phyloP scores from a whole-genome alignment of 2,888 invertebrate species.

The Alloscopus bannaensis region DNA sequence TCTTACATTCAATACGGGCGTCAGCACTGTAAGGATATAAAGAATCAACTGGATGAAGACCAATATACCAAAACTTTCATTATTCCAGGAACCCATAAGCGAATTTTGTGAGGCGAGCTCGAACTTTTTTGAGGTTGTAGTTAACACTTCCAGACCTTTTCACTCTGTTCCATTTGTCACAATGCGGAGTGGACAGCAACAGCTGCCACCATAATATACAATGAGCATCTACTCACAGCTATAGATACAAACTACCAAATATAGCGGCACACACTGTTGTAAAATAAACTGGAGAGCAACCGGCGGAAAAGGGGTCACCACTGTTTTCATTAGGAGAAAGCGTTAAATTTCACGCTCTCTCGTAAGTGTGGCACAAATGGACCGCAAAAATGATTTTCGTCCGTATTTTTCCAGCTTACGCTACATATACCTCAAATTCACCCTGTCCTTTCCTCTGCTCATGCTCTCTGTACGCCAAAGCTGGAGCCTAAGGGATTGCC shows the following conservation, averaged over 20 bases:
- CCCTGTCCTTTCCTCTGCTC: not conserved
- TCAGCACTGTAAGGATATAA: too few species aligned
- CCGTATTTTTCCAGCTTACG: slow-evolving; percentile 7
- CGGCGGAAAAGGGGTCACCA: not conserved
- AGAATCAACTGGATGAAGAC: too few species aligned
- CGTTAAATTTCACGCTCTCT: not conserved
- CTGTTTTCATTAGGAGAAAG: not conserved
- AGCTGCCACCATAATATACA: not conserved
- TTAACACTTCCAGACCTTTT: too few species aligned
- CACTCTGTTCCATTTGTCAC: too few species aligned
- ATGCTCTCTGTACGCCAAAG: too few species aligned
- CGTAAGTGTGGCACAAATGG: slow-evolving; percentile 26
- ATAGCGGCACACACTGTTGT: not conserved
- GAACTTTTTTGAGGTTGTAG: too few species aligned
- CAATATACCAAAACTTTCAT: too few species aligned
- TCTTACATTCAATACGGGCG: too few species aligned
- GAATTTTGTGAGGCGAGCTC: too few species aligned
- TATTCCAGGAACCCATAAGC: too few species aligned
- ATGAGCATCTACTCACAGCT: not conserved
- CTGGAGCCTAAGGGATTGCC: too few species aligned
- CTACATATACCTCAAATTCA: not conserved
- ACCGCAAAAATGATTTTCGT: slow-evolving; percentile 23
- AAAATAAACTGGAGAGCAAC: not conserved
- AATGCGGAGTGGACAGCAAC: not conserved
- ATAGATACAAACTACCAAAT: not conserved